These are phyloP conservation scores for Cyanocitta stelleri DNA, from an alignment of 2,113 vertebrate species.

Conservation along the genomic window DNA sequence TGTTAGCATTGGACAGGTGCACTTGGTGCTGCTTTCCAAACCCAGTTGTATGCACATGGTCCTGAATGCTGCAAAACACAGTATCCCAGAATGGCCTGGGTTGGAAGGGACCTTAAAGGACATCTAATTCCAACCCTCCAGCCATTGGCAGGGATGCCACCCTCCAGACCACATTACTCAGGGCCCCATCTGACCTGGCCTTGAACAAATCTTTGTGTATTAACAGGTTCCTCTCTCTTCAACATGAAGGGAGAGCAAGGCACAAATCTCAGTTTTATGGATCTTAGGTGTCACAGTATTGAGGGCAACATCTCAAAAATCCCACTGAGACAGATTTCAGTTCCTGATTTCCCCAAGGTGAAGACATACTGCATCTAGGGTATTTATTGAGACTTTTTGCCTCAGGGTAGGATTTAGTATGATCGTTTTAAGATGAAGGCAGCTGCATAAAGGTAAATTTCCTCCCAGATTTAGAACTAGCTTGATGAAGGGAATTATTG, in stretches of 20 bases:
- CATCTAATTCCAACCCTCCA: neutral
- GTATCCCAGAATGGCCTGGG: neutral
- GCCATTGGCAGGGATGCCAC: neutral
- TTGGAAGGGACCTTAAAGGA: neutral
- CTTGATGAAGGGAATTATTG: neutral
- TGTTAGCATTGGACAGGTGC: neutral
- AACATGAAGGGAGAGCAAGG: neutral
- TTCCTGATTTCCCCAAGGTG: neutral
- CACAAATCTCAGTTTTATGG: neutral
- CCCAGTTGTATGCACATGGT: accelerated
- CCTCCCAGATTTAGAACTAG: neutral
- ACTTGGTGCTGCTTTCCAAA: neutral
- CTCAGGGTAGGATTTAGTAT: neutral
- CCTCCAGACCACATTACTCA: neutral
- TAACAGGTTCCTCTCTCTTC: neutral
- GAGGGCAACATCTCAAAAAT: neutral
- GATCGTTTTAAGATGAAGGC: accelerated
- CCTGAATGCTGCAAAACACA: neutral
- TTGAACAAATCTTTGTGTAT: neutral
- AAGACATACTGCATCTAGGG: neutral
- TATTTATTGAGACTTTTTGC: neutral
- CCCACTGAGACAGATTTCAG: neutral
- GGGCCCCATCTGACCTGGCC: neutral
- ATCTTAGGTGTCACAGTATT: neutral
- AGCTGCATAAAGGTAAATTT: neutral